These are phyloP conservation scores for Chrysolina americana DNA, from an alignment of 2,888 invertebrate genomes.

Conservation along the genomic window DNA sequence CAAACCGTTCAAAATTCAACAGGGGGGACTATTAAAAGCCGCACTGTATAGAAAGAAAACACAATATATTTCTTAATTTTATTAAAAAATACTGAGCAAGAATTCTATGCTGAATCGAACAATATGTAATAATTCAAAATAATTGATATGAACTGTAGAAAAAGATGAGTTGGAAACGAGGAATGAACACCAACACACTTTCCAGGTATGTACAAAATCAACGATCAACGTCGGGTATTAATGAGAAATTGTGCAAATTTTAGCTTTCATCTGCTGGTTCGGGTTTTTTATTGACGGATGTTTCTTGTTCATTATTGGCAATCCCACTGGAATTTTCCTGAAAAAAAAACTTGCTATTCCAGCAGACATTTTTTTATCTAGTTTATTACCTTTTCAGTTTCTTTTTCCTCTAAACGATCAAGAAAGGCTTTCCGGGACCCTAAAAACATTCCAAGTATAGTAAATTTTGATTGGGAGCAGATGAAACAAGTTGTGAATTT, in stretches of 20 bases:
- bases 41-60: not conserved
- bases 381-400: constrained; percentile 44
- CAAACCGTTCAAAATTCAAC: too few species aligned
- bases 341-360: constrained; percentile 32
- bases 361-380: not conserved
- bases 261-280: constrained; percentile 32
- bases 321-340: constrained; percentile 52
- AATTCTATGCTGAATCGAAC: constrained; percentile 2
- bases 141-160: not conserved
- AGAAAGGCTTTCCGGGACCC: constrained; percentile 62
- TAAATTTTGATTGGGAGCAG: not conserved
- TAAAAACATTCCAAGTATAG: constrained; percentile 45
- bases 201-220: constrained; percentile 18
- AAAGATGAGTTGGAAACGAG: not conserved
- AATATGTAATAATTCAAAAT: not conserved
- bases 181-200: constrained; percentile 13
- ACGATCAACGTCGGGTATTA: not conserved
- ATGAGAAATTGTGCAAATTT: constrained; percentile 25
- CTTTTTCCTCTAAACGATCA: constrained; percentile 51
- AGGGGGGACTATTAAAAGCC: too few species aligned
- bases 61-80: not conserved
- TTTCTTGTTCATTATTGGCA: constrained; percentile 47
- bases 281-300: constrained; percentile 30
- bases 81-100: constrained; percentile 13
- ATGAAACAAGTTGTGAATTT: too few species aligned